A percentile compares a stretch with the other conserved stretches of the same genome.
phyloP scores from a whole-genome alignment of 2,797 vertebrate genomes.

The Urosaurus nigricauda region DNA sequence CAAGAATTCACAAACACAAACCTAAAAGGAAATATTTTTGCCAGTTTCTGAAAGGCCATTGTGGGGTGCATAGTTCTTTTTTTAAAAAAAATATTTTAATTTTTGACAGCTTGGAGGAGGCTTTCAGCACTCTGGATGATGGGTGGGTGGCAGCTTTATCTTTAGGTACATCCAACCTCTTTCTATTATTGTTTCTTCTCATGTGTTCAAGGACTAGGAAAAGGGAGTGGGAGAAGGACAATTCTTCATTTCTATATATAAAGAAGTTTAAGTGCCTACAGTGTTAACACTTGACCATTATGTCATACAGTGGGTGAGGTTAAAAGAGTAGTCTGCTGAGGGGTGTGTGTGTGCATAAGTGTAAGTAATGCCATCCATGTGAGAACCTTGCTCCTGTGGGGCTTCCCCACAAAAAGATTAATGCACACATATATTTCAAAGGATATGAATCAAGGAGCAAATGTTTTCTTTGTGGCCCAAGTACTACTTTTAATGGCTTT shows the following conservation, averaged over 20 bases:
- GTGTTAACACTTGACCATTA: not conserved
- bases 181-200: conserved; percentile 4
- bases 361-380: not conserved
- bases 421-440: conserved; percentile 30
- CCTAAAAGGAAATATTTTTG: not conserved
- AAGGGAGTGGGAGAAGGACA: not conserved
- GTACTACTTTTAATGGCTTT: conserved; percentile 22
- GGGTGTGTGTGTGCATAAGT: not conserved
- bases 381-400: not conserved
- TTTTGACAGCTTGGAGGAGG: not conserved
- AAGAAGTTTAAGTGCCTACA: not conserved
- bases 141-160: not conserved
- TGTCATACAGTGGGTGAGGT: not conserved
- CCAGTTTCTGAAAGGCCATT: not conserved
- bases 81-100: too few species aligned
- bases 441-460: conserved; percentile 3
- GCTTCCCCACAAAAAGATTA: not conserved
- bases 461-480: conserved; percentile 43
- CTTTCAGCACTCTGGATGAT: conserved; percentile 12
- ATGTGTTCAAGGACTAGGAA: too few species aligned
- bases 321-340: conserved; percentile 13
- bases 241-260: not conserved
- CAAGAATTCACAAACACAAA: not conserved
- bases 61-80: not conserved
- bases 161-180: not conserved